Evolutionary conservation across 2,888 invertebrate genomes (phyloP), one percentile per base, ranked within the genome.

Genomic region (Ophonus ardosiacus): DNA sequence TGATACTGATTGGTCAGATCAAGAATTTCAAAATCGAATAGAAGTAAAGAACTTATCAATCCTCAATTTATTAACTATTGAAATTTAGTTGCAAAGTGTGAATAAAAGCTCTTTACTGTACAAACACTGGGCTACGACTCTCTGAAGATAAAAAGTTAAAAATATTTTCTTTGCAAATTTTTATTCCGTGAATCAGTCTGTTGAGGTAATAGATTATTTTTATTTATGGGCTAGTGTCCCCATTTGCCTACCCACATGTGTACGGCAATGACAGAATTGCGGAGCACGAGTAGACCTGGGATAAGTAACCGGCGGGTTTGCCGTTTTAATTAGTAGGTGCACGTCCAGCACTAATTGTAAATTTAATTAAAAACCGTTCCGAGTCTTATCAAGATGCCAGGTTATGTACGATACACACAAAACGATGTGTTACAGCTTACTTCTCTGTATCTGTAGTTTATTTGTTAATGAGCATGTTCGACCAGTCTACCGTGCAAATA

Each of bases 321-420:
- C 87, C 89, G 90, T 90, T 90, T 90, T 91, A 91, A 91, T 91
- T 91, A 91, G 90, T 89, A 90, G 90, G 89, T 90, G 90, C 89
- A 90, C 90, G 90, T 90, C 89, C 89, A 88, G 88, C 89, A 90
- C 90, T 90, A 91, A 91, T 90, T 90, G 90, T 89, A 89, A 90
- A 90, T 90, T 90, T 91, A 91, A 91, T 91, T 91, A 91, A 91
- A 90, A 89, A 88, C 89, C 89, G 79, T 85, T 88, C 88, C 88
- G 88, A 88, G 78, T 24, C 78, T 78, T 78, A 78, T 78, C 78
- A 24, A 78, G 78, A 78, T 78, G 78, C 57, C 31, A 31, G 57
- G 57, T 78, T 78, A 78, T 78, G 78, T 78, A 78, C 78, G 78
- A 78, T 56, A 78, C 57, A 56, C 78, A 78, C 56, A 78, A 78